Conservation (phyloP, 2,113 vertebrate genomes). For the Passer montanus region DNA sequence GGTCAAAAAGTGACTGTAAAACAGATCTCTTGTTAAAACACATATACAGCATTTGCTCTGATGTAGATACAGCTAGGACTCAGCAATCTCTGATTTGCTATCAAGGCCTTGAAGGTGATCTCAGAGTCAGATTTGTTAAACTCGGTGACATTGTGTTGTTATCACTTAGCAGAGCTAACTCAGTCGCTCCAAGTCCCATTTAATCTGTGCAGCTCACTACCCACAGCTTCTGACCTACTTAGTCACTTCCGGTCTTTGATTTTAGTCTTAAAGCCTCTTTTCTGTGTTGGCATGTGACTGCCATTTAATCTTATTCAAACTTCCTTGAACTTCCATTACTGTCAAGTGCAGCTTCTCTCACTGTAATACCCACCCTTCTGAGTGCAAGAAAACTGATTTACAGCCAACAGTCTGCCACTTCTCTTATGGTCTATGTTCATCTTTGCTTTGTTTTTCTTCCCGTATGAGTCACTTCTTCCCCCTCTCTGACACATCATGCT, state of each 20-base stretch:
- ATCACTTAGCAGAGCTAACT: slow-evolving; percentile 30
- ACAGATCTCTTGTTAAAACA: not conserved
- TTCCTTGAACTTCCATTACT: slow-evolving; percentile 29
- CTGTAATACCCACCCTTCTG: not conserved
- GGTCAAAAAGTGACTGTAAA: slow-evolving; percentile 41
- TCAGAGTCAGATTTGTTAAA: slow-evolving; percentile 38
- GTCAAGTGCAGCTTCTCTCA: not conserved
- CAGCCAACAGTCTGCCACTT: not conserved
- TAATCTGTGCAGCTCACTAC: slow-evolving; percentile 25
- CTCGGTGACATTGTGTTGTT: slow-evolving; percentile 23
- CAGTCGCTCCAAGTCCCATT: not conserved
- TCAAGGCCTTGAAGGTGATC: slow-evolving; percentile 36
- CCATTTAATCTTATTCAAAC: slow-evolving; percentile 51
- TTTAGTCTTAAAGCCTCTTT: slow-evolving; percentile 7
- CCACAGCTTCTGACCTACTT: slow-evolving; percentile 26
- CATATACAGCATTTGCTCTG: not conserved
- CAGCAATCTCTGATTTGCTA: slow-evolving; percentile 9
- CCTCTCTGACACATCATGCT: not conserved
- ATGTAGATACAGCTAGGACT: not conserved
- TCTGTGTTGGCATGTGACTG: not conserved
- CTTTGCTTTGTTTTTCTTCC: slow-evolving; percentile 52
- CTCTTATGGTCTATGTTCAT: not conserved
- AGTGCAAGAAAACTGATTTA: not conserved
- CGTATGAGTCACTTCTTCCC: slow-evolving; percentile 30
- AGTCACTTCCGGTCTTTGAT: slow-evolving; percentile 57